phyloP scores from a whole-genome alignment of 2,888 invertebrate genomes.

The Glaucopsyche alexis region DNA sequence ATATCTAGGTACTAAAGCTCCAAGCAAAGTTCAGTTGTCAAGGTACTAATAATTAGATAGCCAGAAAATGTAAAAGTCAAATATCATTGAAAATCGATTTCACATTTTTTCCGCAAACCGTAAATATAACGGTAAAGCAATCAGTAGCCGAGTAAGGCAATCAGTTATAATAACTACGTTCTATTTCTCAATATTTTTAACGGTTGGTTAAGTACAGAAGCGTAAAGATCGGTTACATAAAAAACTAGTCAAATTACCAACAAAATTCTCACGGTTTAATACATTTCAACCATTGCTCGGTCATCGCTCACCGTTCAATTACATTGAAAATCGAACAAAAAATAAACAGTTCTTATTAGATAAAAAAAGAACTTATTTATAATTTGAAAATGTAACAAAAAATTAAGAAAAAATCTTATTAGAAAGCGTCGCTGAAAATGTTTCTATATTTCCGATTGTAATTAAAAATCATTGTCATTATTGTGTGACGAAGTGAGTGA shows the following conservation, averaged over 20 bases:
- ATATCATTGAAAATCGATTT: neutral
- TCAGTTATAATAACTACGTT: slow-evolving; percentile 22
- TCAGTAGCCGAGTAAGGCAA: slow-evolving; percentile 9
- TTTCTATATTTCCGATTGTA: slow-evolving; percentile 54
- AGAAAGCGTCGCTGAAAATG: slow-evolving; percentile 33
- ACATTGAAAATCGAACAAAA: slow-evolving; percentile 3
- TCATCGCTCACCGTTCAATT: slow-evolving; percentile 25
- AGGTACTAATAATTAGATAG: neutral
- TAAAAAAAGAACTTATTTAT: slow-evolving; percentile 3
- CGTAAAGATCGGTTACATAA: slow-evolving; percentile 21
- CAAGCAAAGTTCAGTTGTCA: no score
- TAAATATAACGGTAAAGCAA: slow-evolving; percentile 15
- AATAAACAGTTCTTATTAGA: slow-evolving; percentile 15
- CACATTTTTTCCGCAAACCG: slow-evolving; percentile 11
- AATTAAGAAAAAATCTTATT: slow-evolving; percentile 28
- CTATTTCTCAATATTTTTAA: slow-evolving; percentile 23
- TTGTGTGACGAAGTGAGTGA: slow-evolving; percentile 70
- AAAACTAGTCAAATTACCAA: slow-evolving; percentile 23
- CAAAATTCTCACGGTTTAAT: slow-evolving; percentile 28
- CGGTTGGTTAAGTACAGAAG: slow-evolving; percentile 28
- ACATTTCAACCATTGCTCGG: slow-evolving; percentile 21
- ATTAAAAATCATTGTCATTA: slow-evolving; percentile 76
- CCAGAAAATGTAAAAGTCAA: neutral
- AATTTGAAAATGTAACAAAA: slow-evolving; percentile 21
- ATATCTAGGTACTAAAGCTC: no score